Conservation (phyloP, 2,797 vertebrate genomes). For the Parauchenoglanis ngamensis region DNA sequence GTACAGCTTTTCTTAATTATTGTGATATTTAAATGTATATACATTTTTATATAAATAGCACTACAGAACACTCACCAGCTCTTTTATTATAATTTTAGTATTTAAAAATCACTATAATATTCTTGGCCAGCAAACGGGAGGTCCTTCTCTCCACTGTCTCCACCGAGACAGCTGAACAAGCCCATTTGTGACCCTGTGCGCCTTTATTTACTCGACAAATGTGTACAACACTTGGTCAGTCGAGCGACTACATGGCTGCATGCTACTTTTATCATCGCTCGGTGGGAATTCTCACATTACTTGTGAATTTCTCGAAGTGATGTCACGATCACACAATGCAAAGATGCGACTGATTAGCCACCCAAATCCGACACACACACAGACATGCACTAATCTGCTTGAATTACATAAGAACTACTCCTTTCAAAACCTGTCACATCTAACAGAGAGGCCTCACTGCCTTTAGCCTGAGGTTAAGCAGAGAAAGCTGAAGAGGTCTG, state of each 20-base stretch:
- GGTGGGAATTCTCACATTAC: constrained; percentile 25
- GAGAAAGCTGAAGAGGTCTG: constrained; percentile 12
- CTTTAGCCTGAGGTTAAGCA: constrained; percentile 15
- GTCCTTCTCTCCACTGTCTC: constrained; percentile 25
- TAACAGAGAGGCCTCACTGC: constrained; percentile 8
- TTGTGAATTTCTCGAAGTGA: constrained; percentile 30
- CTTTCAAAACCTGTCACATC: constrained; percentile 32
- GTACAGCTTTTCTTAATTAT: not conserved
- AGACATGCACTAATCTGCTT: constrained; percentile 38
- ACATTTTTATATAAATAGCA: not conserved
- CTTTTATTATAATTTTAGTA: not conserved
- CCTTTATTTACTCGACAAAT: constrained; percentile 41
- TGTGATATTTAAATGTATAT: not conserved
- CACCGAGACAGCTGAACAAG: constrained; percentile 50
- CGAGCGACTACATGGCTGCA: constrained; percentile 1
- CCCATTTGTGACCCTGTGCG: constrained; percentile 32
- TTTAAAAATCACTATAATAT: not conserved
- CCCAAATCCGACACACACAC: not conserved
- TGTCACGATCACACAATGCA: constrained; percentile 30
- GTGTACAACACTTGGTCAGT: constrained; percentile 37
- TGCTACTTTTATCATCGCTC: constrained; percentile 2
- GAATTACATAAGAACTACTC: constrained; percentile 40
- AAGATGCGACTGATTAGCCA: constrained; percentile 30
- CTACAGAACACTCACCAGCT: not conserved
- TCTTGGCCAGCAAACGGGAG: constrained; percentile 3